A percentile compares a stretch with the other conserved stretches of the same genome.
Conservation (phyloP, 2,797 vertebrate genomes). For the Glyptemys insculpta region DNA sequence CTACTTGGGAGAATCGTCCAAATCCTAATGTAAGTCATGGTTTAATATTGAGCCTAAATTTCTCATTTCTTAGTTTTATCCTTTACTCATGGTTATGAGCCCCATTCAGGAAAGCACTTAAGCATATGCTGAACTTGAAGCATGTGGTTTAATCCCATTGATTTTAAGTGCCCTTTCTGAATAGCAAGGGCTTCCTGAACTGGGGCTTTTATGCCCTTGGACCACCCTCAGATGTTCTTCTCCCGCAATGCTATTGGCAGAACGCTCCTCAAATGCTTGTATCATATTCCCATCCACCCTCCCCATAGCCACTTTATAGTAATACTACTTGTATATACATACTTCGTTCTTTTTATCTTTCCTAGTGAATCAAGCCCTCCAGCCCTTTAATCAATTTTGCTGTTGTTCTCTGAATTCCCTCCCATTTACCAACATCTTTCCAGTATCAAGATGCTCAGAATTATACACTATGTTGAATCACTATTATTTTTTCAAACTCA, state of each 20-base stretch:
- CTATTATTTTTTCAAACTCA: neutral
- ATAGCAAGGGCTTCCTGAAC: conserved; percentile 8
- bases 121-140: neutral
- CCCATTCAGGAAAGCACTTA: conserved; percentile 33
- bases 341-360: conserved; percentile 43
- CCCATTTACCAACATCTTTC: conserved; percentile 17
- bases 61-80: conserved; percentile 2
- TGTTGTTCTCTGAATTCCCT: conserved; percentile 39
- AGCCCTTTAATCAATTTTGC: conserved; percentile 24
- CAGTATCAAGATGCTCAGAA: conserved; percentile 30
- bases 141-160: neutral
- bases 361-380: conserved; percentile 6
- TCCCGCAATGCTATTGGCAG: neutral
- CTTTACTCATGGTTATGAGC: neutral
- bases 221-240: neutral
- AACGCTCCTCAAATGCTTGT: neutral
- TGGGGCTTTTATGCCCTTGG: neutral
- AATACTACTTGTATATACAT: neutral
- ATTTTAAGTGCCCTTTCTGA: neutral
- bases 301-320: conserved; percentile 17
- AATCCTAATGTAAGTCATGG: neutral
- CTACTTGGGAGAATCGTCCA: neutral
- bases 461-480: neutral
- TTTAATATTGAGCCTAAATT: conserved; percentile 3
- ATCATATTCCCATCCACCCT: neutral